Base-by-base conservation (phyloP, 1,140 invertebrate species). In the Holotrichia oblita region DNA sequence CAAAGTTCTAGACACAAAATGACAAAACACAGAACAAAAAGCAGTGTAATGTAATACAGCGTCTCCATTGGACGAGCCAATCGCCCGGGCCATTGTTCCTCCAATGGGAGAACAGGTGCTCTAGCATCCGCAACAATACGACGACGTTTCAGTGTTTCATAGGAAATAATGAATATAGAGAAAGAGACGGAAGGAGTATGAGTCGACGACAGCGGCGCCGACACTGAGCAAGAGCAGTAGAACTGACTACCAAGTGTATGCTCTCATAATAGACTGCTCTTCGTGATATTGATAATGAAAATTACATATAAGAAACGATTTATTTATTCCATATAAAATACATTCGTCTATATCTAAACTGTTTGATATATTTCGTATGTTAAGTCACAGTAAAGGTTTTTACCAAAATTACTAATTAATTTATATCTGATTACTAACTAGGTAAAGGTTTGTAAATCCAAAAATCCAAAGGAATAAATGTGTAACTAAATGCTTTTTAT, bases 11-110 rank as follows among this genome's bases (percentile, higher is more conserved):
- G 84, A 84, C 82, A 85, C 84, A 85, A 85, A 85, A 84, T 82
- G 84, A 84, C 83, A 84, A 85, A 84, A 84, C 83, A 84, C 80
- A 81, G 82, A 81, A 85, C 85, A 84, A 85, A 85, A 85, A 85
- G 77, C 81, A 82, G 79, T 81, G 82, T 84, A 83, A 85, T 83
- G 83, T 83, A 84, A 84, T 82, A 83, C 80, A 85, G 83, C 81
- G 80, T 83, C 81, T 81, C 83, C 81, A 86, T 84, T 83, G 84
- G 83, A 80, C 80, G 83, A 82, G 77, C 82, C 84, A 84, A 85
- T 84, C 83, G 83, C 77, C 79, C 79, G 81, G 77, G 79, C 78
- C 76, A 83, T 85, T 85, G 83, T 86, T 85, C 79, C 82, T 81
- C 84, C 85, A 86, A 86, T 85, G 81, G 80, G 79, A 81, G 81